Percentiles rank a stretch among this genome's conserved stretches.
Conservation (phyloP, 2,888 invertebrate genomes). For the Eutolmus rufibarbis region DNA sequence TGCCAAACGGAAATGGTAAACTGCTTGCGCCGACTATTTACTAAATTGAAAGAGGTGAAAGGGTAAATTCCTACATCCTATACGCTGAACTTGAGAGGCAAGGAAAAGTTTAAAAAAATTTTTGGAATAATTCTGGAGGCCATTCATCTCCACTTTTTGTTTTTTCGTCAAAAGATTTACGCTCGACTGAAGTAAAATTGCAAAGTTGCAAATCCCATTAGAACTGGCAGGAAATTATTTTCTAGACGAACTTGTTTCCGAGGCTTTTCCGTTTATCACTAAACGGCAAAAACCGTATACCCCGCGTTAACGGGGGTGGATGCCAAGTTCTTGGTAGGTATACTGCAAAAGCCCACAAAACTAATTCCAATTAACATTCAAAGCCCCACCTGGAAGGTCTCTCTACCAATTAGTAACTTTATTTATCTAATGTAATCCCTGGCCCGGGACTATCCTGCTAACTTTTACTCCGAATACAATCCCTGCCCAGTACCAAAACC, state of each 20-base stretch:
- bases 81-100: background rate
- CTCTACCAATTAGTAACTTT: slow-evolving; percentile 37
- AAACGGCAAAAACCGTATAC: background rate
- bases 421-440: slow-evolving; percentile 33
- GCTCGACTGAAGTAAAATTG: background rate
- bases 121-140: background rate
- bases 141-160: background rate
- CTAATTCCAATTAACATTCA: slow-evolving; percentile 35
- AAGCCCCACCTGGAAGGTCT: slow-evolving; percentile 11
- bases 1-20: background rate
- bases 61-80: background rate
- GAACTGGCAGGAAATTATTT: background rate
- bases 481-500: background rate
- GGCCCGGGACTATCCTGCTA: background rate
- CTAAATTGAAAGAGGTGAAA: background rate
- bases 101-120: background rate
- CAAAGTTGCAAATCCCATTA: background rate
- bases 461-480: background rate
- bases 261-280: background rate
- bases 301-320: background rate
- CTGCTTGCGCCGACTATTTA: background rate
- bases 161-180: background rate
- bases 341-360: slow-evolving; percentile 16
- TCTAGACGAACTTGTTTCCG: background rate
- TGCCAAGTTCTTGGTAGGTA: background rate